phyloP scores from a whole-genome alignment of 2,113 vertebrate genomes.

The Neotoma lepida region DNA sequence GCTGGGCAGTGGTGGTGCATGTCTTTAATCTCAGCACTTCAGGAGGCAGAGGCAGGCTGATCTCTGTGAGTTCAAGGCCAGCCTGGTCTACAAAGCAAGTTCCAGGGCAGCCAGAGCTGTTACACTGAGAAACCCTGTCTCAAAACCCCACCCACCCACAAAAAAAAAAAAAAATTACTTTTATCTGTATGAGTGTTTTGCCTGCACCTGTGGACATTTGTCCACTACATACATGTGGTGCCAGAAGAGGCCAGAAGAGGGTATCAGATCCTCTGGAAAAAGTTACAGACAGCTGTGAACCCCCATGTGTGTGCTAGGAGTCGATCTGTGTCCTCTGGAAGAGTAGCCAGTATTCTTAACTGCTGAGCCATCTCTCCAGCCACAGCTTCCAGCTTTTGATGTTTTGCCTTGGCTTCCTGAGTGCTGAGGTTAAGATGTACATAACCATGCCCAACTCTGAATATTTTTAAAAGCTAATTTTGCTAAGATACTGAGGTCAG shows the following conservation, averaged over 20 bases:
- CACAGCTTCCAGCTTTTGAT: background rate
- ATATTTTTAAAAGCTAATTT: constrained; percentile 26
- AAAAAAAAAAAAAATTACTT: background rate
- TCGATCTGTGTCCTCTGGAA: background rate
- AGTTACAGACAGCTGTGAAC: background rate
- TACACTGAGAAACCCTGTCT: too few species aligned
- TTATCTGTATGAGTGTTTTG: background rate
- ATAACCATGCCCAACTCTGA: background rate
- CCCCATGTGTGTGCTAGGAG: background rate
- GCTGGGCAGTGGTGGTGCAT: background rate
- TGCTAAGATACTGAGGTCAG: background rate
- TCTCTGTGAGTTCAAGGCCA: too few species aligned
- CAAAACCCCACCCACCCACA: too few species aligned
- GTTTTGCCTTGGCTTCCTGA: background rate
- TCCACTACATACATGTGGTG: background rate
- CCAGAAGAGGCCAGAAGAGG: background rate
- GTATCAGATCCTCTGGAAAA: background rate
- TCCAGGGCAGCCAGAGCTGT: too few species aligned
- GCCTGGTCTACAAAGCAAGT: too few species aligned
- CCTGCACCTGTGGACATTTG: background rate
- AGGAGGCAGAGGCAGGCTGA: too few species aligned
- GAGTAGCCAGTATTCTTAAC: background rate
- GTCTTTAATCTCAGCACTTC: too few species aligned
- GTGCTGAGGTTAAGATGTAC: background rate
- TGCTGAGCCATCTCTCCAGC: background rate